Conservation (phyloP, 1,140 invertebrate genomes). For the Drosophila mauritiana region DNA sequence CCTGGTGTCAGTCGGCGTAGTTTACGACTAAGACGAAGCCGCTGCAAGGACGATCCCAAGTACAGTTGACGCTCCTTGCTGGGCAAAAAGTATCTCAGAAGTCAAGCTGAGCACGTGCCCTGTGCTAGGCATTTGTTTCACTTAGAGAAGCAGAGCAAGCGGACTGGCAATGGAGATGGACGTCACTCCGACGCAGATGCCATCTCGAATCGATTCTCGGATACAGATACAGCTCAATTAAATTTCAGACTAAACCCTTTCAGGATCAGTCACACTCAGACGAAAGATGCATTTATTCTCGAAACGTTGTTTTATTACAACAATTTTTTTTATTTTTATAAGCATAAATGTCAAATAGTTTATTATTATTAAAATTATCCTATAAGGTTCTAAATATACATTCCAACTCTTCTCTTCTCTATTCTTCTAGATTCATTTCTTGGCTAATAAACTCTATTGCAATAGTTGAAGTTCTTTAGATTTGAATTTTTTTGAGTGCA, state of each 20-base stretch:
- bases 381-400: too few species aligned
- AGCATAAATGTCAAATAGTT: too few species aligned
- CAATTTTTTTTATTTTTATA: too few species aligned
- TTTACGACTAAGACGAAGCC: slow-evolving; percentile 28
- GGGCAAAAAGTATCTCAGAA: slow-evolving; percentile 21
- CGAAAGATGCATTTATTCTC: not conserved
- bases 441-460: too few species aligned
- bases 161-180: not conserved
- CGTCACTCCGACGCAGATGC: slow-evolving; percentile 35
- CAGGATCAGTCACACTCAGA: slow-evolving; percentile 1
- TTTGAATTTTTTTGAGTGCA: slow-evolving; percentile 13
- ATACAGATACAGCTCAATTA: slow-evolving; percentile 45
- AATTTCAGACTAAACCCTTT: slow-evolving; percentile 41
- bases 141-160: slow-evolving; percentile 26
- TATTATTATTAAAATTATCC: too few species aligned
- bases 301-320: too few species aligned
- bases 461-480: too few species aligned
- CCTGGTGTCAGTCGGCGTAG: slow-evolving; percentile 32
- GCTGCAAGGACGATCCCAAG: slow-evolving; percentile 35
- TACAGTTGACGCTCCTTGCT: slow-evolving; percentile 31
- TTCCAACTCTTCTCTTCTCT: too few species aligned
- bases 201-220: slow-evolving; percentile 31
- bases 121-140: slow-evolving; percentile 37
- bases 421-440: too few species aligned
- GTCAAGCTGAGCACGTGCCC: slow-evolving; percentile 44